A percentile compares a stretch with the other conserved stretches of the same genome.
Conservation (phyloP, 2,888 invertebrate genomes). For the Chrysopilus asiliformis region DNA sequence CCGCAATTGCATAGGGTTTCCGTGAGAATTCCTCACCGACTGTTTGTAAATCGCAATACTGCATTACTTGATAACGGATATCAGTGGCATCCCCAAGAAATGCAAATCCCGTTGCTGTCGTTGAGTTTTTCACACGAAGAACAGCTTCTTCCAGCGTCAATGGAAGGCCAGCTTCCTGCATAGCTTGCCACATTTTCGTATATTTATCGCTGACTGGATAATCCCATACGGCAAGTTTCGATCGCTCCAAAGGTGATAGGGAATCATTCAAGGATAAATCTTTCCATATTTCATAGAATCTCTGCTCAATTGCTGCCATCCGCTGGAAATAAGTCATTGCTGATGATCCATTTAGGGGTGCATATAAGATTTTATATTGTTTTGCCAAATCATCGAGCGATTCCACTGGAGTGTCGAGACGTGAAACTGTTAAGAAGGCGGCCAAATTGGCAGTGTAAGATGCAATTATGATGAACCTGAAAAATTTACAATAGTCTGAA, state of each 20-base stretch:
- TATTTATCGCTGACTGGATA: slow-evolving; percentile 97
- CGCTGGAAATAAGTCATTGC: slow-evolving; percentile 90
- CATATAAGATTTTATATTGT: slow-evolving; percentile 92
- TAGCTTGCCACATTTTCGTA: slow-evolving; percentile 97
- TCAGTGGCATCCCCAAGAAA: slow-evolving; percentile 91
- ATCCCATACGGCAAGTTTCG: slow-evolving; percentile 95
- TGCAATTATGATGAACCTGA: slow-evolving; percentile 88
- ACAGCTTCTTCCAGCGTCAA: slow-evolving; percentile 66
- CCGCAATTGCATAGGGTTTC: slow-evolving; percentile 94
- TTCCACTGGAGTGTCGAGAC: slow-evolving; percentile 84
- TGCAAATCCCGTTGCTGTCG: slow-evolving; percentile 74
- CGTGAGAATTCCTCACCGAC: slow-evolving; percentile 95
- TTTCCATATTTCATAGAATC: slow-evolving; percentile 98
- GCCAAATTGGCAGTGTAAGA: slow-evolving; percentile 97
- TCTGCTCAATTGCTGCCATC: slow-evolving; percentile 89
- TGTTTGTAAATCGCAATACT: slow-evolving; percentile 59
- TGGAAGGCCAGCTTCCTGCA: slow-evolving; percentile 74
- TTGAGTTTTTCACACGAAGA: slow-evolving; percentile 50
- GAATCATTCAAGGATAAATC: slow-evolving; percentile 95
- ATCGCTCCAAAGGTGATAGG: slow-evolving; percentile 73
- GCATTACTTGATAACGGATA: slow-evolving; percentile 45
- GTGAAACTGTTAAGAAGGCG: slow-evolving; percentile 88
- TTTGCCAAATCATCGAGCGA: slow-evolving; percentile 89
- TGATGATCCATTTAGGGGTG: slow-evolving; percentile 74
- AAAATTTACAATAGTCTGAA: neutral